Evolutionary conservation across 23 tunicate genomes (phyloP).

Genomic region (Oikopleura dioica): DNA sequence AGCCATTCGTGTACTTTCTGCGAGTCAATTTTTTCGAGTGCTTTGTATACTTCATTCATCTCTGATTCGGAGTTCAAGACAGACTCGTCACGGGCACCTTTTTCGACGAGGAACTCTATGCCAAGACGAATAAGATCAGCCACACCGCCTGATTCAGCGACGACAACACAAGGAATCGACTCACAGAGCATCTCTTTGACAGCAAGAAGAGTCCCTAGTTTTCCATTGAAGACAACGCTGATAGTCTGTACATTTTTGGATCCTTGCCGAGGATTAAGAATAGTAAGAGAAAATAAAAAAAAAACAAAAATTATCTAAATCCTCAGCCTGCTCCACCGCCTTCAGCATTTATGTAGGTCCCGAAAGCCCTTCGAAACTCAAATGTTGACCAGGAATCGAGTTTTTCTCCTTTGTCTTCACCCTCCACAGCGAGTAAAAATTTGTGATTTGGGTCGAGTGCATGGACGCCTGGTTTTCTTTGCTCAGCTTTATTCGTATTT

Average conservation of each 20-base stretch:
- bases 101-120: not conserved
- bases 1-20: not conserved
- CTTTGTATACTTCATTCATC: not conserved
- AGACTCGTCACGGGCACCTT: not conserved
- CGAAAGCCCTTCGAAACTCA: not conserved
- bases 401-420: not conserved
- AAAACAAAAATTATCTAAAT: too few relatives aligned
- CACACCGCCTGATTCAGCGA: conserved; percentile 49
- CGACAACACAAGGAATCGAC: conserved; percentile 47
- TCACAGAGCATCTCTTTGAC: not conserved
- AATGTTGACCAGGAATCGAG: not conserved
- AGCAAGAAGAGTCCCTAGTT: not conserved
- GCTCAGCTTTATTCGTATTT: not conserved
- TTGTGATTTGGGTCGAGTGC: not conserved
- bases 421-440: not conserved
- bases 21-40: not conserved
- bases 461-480: not conserved
- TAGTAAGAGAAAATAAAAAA: too few relatives aligned
- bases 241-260: not conserved
- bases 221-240: not conserved
- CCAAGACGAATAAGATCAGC: conserved; percentile 13
- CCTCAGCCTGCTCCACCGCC: not conserved
- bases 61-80: not conserved
- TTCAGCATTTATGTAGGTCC: not conserved
- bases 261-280: not conserved